Conservation (phyloP, 2,888 invertebrate species). For the Chrysolina americana region DNA sequence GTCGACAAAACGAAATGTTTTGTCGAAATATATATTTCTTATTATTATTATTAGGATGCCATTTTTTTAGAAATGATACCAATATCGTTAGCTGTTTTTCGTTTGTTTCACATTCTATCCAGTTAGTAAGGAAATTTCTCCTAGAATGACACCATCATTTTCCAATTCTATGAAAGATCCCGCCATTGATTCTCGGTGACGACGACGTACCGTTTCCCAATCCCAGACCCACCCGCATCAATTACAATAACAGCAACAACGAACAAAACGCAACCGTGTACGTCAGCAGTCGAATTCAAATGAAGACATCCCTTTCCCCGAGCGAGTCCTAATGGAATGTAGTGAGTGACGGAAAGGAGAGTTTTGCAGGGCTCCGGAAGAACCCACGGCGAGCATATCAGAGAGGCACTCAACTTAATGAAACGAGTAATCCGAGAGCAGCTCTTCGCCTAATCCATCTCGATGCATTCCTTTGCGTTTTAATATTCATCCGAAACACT, state of each 20-base stretch:
- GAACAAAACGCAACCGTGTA: slow-evolving; percentile 19
- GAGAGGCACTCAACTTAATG: slow-evolving; percentile 74
- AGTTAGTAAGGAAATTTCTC: too few relatives aligned
- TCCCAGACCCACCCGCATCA: not conserved
- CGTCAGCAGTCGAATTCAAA: slow-evolving; percentile 57
- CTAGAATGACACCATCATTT: too few relatives aligned
- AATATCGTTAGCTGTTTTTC: too few relatives aligned
- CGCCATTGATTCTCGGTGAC: too few relatives aligned
- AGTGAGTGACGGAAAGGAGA: slow-evolving; percentile 57
- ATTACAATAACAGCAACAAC: slow-evolving; percentile 1
- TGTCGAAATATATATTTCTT: too few relatives aligned
- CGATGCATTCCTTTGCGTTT: slow-evolving; percentile 69
- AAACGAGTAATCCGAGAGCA: slow-evolving; percentile 72
- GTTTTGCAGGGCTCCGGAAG: slow-evolving; percentile 59
- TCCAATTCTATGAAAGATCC: too few relatives aligned
- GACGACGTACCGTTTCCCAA: too few relatives aligned
- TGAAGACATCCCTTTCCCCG: slow-evolving; percentile 64
- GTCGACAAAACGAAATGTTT: too few relatives aligned
- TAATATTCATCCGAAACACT: slow-evolving; percentile 69
- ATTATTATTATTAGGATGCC: too few relatives aligned
- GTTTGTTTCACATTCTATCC: too few relatives aligned
- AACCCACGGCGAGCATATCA: slow-evolving; percentile 64
- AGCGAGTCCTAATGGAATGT: slow-evolving; percentile 64
- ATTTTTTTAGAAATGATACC: too few relatives aligned
- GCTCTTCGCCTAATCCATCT: slow-evolving; percentile 69